A percentile compares a stretch with the other conserved stretches of the same genome.
These are phyloP conservation scores for Lacanobia wlatinum DNA, from an alignment of 2,888 invertebrate species.

Conservation along the genomic window DNA sequence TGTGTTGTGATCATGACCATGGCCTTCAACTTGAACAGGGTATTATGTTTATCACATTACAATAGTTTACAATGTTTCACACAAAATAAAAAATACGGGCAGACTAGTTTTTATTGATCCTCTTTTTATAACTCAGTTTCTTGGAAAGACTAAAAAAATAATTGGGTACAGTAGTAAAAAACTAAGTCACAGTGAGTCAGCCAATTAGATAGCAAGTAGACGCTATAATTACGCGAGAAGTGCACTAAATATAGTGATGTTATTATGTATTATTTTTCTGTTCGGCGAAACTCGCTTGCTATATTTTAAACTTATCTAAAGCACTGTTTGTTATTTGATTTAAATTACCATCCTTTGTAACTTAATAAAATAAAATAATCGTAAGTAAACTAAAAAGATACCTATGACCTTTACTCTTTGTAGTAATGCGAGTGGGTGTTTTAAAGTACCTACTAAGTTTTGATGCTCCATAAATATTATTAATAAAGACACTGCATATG, in stretches of 20 bases:
- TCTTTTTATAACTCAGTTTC: constrained; percentile 28
- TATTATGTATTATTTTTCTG: constrained; percentile 8
- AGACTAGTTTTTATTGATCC: constrained; percentile 34
- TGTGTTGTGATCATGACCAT: constrained; percentile 59
- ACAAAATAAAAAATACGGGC: constrained; percentile 14
- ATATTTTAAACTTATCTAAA: neutral
- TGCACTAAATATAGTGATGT: constrained; percentile 3
- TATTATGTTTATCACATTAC: constrained; percentile 19
- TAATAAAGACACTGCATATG: neutral
- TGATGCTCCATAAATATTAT: neutral
- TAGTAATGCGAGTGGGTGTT: neutral
- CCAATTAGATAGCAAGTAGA: constrained; percentile 27
- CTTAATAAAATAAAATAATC: neutral
- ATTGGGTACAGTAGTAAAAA: constrained; percentile 13
- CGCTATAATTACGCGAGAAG: constrained; percentile 7
- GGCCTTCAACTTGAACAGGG: constrained; percentile 73
- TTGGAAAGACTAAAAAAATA: constrained; percentile 1
- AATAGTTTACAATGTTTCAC: constrained; percentile 27
- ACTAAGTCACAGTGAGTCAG: constrained; percentile 24
- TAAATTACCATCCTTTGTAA: constrained; percentile 2
- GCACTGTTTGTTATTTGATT: neutral
- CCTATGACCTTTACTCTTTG: neutral
- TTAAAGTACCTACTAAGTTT: neutral
- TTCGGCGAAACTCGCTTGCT: neutral
- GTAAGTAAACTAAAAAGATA: neutral